Base-by-base conservation (phyloP, 2,888 invertebrate genomes). In the Anarsia innoxiella region DNA sequence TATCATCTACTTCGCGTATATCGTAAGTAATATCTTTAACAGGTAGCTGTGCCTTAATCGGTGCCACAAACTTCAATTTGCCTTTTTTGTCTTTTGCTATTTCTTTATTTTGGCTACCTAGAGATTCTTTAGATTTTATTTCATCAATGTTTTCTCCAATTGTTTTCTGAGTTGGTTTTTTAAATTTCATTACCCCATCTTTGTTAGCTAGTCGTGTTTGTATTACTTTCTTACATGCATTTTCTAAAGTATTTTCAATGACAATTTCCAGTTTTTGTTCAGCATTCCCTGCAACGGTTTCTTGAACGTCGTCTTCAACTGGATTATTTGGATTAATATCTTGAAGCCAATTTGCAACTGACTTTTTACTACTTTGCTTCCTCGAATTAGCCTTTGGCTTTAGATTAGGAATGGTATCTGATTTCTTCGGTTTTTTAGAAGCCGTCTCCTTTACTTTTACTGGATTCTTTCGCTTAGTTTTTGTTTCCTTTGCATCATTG, bases 101-200 rank as follows among this genome's bases (percentile, higher is more conserved):
- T 2, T 19, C 32, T 3, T 16, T 35, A 26, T 4, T 27, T 11
- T 27, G 12, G 12, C 10, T 5, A 6, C 6, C 10, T 3, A 6
- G 1, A 9, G 27, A 5, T 10, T 4, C 10, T 26, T n/a, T 6
- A 11, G 10, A n/a, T 28, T 28, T 13, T 1, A 4, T 3, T 11
- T 28, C 13, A 8, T 28, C 13, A 2, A 13, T 30, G 32, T 28
- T 12, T n/a, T 27, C 19, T 36, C 10, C 31, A 13, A 3, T 25
- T 30, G 19, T 34, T 35, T 19, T 27, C 15, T 8, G 39, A 23
- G 47, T 58, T 56, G 78, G 75, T 41, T 67, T 77, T 12, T 47
- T 45, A 42, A 59, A 83, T 48, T 82, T 83, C 80, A 83, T 79
- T 14, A 71, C 44, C 1, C 82, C 82, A 40, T 57, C 66, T 54